phyloP scores from a whole-genome alignment of 2,888 invertebrate genomes.

The Protodeltote pygarga region DNA sequence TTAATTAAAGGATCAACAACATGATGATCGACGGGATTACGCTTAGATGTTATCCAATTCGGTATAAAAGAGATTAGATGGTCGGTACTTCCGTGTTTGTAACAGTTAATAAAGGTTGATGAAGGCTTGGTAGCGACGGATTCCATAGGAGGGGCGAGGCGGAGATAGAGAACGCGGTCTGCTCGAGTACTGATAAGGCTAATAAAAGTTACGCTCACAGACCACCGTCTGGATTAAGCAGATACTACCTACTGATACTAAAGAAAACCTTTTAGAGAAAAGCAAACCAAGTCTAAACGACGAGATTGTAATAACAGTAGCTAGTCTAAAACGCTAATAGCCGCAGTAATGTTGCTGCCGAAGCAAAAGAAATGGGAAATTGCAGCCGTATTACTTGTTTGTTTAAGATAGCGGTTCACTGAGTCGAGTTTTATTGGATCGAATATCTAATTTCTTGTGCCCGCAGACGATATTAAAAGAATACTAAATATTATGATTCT shows the following conservation, averaged over 20 bases:
- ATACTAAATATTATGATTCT: not conserved
- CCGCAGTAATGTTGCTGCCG: conserved; percentile 57
- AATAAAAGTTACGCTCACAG: conserved; percentile 83
- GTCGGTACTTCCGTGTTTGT: conserved; percentile 60
- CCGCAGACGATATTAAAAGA: not conserved
- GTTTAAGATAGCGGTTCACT: conserved; percentile 53
- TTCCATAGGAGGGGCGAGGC: conserved; percentile 57
- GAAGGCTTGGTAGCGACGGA: conserved; percentile 50
- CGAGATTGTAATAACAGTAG: conserved; percentile 58
- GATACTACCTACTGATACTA: conserved; percentile 68
- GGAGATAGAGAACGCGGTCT: conserved; percentile 71
- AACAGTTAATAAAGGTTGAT: conserved; percentile 72
- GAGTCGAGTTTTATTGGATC: conserved; percentile 52
- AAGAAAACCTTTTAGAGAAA: conserved; percentile 63
- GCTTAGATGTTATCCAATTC: conserved; percentile 11
- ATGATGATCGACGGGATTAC: conserved; percentile 1
- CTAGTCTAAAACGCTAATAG: conserved; percentile 54
- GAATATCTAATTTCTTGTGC: conserved; percentile 43
- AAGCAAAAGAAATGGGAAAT: conserved; percentile 51
- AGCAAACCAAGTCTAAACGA: conserved; percentile 55
- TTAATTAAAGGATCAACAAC: conserved; percentile 8
- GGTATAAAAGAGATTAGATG: conserved; percentile 40
- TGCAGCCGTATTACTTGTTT: conserved; percentile 52
- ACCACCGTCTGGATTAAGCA: conserved; percentile 72
- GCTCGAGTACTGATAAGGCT: conserved; percentile 81